phyloP scores from a whole-genome alignment of 2,113 vertebrate genomes.

The Xiphorhynchus elegans region DNA sequence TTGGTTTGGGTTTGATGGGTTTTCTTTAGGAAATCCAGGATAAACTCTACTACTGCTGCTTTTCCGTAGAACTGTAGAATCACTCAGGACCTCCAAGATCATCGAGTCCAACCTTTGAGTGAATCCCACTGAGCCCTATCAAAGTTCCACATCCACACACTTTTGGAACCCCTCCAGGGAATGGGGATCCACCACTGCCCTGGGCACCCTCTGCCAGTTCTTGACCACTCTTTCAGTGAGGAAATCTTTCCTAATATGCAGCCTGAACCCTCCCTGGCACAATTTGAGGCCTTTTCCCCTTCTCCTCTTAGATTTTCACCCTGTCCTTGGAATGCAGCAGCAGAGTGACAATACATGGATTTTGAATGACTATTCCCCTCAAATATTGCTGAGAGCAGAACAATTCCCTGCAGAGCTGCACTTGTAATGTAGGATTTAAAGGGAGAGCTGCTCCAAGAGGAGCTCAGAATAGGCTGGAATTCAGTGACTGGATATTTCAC shows the following conservation, averaged over 20 bases:
- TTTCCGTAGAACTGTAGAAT: neutral
- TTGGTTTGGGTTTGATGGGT: neutral
- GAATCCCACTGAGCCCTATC: neutral
- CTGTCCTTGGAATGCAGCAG: neutral
- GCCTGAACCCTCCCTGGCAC: neutral
- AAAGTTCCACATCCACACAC: neutral
- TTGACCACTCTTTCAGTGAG: neutral
- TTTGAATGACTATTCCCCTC: neutral
- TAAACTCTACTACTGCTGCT: fast-evolving
- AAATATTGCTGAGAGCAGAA: neutral
- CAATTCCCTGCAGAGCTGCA: neutral
- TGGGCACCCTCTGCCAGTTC: neutral
- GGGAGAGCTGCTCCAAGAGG: neutral
- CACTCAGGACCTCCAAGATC: neutral
- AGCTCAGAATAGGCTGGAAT: neutral
- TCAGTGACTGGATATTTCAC: neutral
- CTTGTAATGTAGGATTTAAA: neutral
- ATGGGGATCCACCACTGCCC: neutral
- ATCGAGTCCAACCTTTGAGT: neutral
- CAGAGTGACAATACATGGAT: neutral
- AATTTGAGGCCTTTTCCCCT: neutral
- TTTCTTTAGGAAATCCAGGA: neutral
- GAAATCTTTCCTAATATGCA: neutral
- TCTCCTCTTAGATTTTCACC: neutral
- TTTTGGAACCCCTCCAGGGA: neutral